Evolutionary conservation across 2,797 vertebrate genomes (phyloP).

Genomic region (Anguilla pacifica): DNA sequence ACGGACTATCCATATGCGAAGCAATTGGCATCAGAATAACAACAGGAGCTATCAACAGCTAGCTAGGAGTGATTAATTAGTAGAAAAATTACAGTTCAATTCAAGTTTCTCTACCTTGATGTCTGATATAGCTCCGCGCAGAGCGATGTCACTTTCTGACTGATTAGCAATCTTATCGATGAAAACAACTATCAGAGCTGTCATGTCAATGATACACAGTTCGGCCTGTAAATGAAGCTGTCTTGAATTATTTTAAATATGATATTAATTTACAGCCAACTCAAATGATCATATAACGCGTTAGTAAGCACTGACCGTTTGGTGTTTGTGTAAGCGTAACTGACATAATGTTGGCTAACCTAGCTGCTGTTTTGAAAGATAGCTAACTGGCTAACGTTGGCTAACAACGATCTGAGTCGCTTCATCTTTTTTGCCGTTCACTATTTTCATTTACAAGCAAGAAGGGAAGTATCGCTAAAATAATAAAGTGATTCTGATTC

Average conservation of each 20-base stretch:
- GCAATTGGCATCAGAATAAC: neutral
- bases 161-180: no score
- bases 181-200: neutral
- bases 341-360: conserved; percentile 19
- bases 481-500: neutral
- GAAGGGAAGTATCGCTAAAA: neutral
- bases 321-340: neutral
- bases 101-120: neutral
- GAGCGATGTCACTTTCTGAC: neutral
- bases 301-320: neutral
- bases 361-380: neutral
- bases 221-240: no score
- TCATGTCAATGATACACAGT: neutral
- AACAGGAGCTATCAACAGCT: neutral
- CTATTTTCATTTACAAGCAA: neutral
- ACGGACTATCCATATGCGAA: neutral
- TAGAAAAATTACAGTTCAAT: neutral
- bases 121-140: neutral
- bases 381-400: neutral
- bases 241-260: no score
- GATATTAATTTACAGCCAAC: neutral
- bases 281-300: neutral
- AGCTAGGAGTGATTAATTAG: neutral
- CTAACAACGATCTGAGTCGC: conserved; percentile 1
- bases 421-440: neutral